A percentile compares a stretch with the other conserved stretches of the same genome.
These are phyloP conservation scores for Margaritifera margaritifera DNA, from an alignment of 2,888 invertebrate species.

Conservation along the genomic window DNA sequence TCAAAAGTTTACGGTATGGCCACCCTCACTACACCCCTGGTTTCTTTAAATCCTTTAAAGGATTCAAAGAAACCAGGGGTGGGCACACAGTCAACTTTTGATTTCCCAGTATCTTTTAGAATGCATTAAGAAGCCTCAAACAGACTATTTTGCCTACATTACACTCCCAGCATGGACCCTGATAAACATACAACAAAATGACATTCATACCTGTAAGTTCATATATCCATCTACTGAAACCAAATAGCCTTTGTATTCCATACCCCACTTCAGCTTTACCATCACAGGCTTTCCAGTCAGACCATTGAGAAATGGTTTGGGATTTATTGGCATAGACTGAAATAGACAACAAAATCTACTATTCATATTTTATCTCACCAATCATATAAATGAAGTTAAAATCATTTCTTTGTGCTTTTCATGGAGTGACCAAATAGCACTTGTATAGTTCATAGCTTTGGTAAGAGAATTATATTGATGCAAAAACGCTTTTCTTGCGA, in stretches of 20 bases:
- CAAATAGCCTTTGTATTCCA: conserved; percentile 98
- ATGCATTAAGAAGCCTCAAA: too few species aligned
- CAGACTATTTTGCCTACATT: too few species aligned
- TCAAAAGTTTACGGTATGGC: too few species aligned
- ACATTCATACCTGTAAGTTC: conserved; percentile 84
- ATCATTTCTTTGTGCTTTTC: neutral
- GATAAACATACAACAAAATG: conserved; percentile 1
- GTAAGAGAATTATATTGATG: too few species aligned
- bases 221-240: conserved; percentile 99
- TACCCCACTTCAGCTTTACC: conserved; percentile 99
- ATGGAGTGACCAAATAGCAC: neutral
- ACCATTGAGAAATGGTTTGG: conserved; percentile 98
- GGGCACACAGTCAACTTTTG: too few species aligned
- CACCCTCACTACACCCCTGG: too few species aligned
- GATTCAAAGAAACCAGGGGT: too few species aligned
- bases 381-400: neutral
- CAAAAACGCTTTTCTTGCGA: too few species aligned
- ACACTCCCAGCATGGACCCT: neutral
- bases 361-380: neutral
- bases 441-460: neutral
- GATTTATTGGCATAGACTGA: conserved; percentile 81
- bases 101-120: too few species aligned
- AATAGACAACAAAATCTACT: conserved; percentile 20
- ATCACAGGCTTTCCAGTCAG: conserved; percentile 98
- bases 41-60: too few species aligned